Base-by-base conservation (phyloP, 92 coral and sea anemone genomes). In the Palythoa grandis region DNA sequence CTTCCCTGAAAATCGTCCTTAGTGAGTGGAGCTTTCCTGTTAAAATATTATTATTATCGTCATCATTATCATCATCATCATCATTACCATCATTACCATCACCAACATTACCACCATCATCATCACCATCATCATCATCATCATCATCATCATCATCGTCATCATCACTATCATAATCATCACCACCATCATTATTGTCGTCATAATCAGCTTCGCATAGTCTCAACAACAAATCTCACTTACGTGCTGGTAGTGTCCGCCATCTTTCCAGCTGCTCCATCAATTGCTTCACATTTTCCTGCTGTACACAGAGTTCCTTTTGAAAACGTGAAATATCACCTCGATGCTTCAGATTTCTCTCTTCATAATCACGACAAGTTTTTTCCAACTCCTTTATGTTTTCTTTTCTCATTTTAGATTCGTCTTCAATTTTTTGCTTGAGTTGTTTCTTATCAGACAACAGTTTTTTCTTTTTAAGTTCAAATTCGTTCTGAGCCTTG, bases 231-330 rank as follows among this genome's bases (percentile, higher is more conserved):
- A 11, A 50, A 25, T 73, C 57, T 43, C 50, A 43, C 98, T 92
- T 91, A 94, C 98, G 90, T 70, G 94, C 98, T 38, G 92, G 74
- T 70, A 94, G 72, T 0, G 86, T 85, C 69, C 87, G 91, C 91
- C 95, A 86, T 84, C 87, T 85, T 37, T 63, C 74, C 61, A 94
- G 61, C 57, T 94, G 94, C 25, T 83, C 92, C 48, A 38, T 89
- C 65, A 92, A 70, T 38, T 47, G 17, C 16, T 85, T 86, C 47
- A 63, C 37, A 38, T 65, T 82, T 37, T 86, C 91, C 29, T 88
- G 87, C 7, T 78, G 39, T 13, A 20, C 88, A 15, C 70, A 74
- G 14, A 79, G 14, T 24, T 61, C 78, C 40, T 43, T 74, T 54
- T 82, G 82, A 14, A 88, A 71, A 53, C 85, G 82, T 16, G 89